Evolutionary conservation across 2,113 vertebrate genomes (phyloP), one percentile per base, ranked within the genome.

Genomic region (Philantomba maxwellii): DNA sequence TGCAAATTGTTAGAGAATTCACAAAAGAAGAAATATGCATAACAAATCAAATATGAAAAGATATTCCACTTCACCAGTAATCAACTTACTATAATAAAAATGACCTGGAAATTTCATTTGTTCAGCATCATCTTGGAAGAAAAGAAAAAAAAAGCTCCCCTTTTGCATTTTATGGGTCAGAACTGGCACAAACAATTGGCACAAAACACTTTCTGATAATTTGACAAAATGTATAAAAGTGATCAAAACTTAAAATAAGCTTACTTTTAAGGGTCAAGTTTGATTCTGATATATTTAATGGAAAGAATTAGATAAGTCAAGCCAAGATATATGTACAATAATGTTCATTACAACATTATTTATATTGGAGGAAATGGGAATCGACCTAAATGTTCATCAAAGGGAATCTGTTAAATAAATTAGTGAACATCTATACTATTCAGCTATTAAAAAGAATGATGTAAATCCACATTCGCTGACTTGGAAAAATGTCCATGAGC

Each of bases 331-430:
- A 57, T 73, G 77, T 82, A 70, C 93, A 51, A 36, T 92, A 86
- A 96, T 86, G 95, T 96, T 97, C 95, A 91, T 96, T 96, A 92
- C 96, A 43, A 77, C 98, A 97, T 97, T 97, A 97, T 97, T 98
- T 97, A 97, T 97, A 96, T 97, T 66, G 93, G 81, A 97, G 95
- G 95, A 95, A 98, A 97, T 97, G 96, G 94, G 97, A 98, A 97
- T 98, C 97, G 96, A 98, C 91, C 96, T 82, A 45, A 93, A 73
- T 93, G 96, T 87, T 96, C 98, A 96, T 97, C 97, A 96, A 80
- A 96, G 94, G 96, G 94, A 95, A 96, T 93, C 96, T 97, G 92
- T 82, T 89, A 97, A 97, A 97, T 97, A 94, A 97, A 96, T 97
- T 95, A 97, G 88, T 91, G 95, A 53, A 62, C 96, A 87, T 91